Evolutionary conservation across 2,797 vertebrate genomes (phyloP).

Genomic region (Spinus olivaceus): DNA sequence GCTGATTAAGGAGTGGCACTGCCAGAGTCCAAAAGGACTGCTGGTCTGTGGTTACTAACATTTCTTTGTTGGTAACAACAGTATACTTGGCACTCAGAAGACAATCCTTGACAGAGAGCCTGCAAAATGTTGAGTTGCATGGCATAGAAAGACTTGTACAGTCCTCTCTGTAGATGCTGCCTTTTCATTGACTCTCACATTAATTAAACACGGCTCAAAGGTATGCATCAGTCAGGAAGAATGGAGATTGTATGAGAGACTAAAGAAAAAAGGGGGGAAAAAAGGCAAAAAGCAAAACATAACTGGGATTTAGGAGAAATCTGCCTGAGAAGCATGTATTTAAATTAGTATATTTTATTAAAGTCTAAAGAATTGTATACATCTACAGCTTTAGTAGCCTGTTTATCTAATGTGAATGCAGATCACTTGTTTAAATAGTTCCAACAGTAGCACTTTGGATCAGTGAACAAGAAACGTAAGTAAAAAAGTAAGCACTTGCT

Average conservation of each 20-base stretch:
- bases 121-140: background rate
- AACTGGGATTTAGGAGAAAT: background rate
- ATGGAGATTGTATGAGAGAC: background rate
- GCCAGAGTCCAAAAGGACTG: background rate
- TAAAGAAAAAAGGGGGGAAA: rapidly evolving
- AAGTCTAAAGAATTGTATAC: background rate
- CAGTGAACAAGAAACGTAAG: background rate
- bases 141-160: background rate
- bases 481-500: background rate
- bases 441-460: background rate
- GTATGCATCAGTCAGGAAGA: background rate
- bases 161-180: background rate
- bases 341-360: background rate
- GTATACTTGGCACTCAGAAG: background rate
- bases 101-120: background rate
- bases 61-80: background rate
- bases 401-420: background rate
- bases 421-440: background rate
- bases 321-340: background rate
- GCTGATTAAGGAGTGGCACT: background rate
- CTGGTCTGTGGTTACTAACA: background rate
- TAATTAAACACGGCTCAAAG: background rate
- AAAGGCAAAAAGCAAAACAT: background rate
- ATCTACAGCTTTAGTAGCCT: background rate
- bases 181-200: background rate